phyloP scores from a whole-genome alignment of 2,888 invertebrate species.

The Panzeria rudis region DNA sequence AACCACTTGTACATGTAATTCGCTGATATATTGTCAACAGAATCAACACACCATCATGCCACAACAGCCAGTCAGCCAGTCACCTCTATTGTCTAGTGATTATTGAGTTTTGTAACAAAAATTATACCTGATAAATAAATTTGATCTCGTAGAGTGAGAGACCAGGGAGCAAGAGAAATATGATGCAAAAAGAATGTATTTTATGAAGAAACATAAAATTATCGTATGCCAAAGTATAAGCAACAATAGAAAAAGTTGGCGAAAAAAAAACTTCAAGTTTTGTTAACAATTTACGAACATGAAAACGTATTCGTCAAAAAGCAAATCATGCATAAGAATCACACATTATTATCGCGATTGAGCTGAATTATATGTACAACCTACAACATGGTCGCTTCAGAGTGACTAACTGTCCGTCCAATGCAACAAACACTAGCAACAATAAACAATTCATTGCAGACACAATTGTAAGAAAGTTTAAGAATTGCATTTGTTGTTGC shows the following conservation, averaged over 20 bases:
- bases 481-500: slow-evolving; percentile 52
- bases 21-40: slow-evolving; percentile 67
- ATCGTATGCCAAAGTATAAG: slow-evolving; percentile 38
- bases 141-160: slow-evolving; percentile 4
- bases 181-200: slow-evolving; percentile 2
- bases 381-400: slow-evolving; percentile 43
- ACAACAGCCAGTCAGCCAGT: slow-evolving; percentile 1
- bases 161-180: neutral
- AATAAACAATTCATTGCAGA: slow-evolving; percentile 29
- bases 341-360: slow-evolving; percentile 68
- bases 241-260: slow-evolving; percentile 5
- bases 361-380: slow-evolving; percentile 59
- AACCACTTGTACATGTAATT: slow-evolving; percentile 53
- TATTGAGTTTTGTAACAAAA: slow-evolving; percentile 48
- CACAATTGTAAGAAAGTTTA: slow-evolving; percentile 49
- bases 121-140: slow-evolving; percentile 36
- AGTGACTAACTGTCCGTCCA: neutral
- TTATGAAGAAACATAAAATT: slow-evolving; percentile 33
- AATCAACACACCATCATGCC: slow-evolving; percentile 61
- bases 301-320: slow-evolving; percentile 69
- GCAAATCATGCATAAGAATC: slow-evolving; percentile 68
- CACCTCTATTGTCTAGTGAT: slow-evolving; percentile 39
- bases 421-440: slow-evolving; percentile 23
- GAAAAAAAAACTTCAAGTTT: slow-evolving; percentile 43
- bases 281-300: slow-evolving; percentile 68